A percentile compares a stretch with the other conserved stretches of the same genome.
phyloP scores from a whole-genome alignment of 2,113 vertebrate genomes.

The Upupa epops region DNA sequence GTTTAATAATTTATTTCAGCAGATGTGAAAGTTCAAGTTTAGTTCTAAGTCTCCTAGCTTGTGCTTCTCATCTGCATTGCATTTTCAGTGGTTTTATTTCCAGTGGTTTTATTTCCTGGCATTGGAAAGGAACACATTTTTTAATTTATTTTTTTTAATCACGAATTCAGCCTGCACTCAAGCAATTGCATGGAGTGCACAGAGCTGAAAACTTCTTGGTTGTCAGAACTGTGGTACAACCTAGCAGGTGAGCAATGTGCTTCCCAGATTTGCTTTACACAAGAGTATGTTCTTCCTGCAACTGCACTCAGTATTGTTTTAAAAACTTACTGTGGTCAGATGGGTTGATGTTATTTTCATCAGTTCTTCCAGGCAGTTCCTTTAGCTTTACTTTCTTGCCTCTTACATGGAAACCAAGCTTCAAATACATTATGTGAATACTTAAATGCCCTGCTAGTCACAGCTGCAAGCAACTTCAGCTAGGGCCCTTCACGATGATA shows the following conservation, averaged over 20 bases:
- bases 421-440: background rate
- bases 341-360: background rate
- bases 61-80: background rate
- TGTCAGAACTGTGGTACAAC: background rate
- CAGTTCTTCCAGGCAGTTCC: background rate
- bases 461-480: background rate
- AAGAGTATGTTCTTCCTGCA: background rate
- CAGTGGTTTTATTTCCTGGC: slow-evolving; percentile 2
- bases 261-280: background rate
- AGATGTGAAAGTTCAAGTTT: background rate
- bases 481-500: background rate
- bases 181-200: slow-evolving; percentile 49
- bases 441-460: fast-evolving
- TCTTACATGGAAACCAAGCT: background rate
- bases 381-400: background rate
- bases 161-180: slow-evolving; percentile 46
- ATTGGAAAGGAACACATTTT: slow-evolving; percentile 31
- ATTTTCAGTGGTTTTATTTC: background rate
- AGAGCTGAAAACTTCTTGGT: slow-evolving; percentile 37
- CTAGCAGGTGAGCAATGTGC: background rate
- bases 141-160: slow-evolving; percentile 6
- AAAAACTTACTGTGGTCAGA: no score
- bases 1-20: background rate
- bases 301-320: no score
- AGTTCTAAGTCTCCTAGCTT: background rate